These are phyloP conservation scores for Heliconius hewitsoni DNA, from an alignment of 1,140 invertebrate species.

Conservation along the genomic window DNA sequence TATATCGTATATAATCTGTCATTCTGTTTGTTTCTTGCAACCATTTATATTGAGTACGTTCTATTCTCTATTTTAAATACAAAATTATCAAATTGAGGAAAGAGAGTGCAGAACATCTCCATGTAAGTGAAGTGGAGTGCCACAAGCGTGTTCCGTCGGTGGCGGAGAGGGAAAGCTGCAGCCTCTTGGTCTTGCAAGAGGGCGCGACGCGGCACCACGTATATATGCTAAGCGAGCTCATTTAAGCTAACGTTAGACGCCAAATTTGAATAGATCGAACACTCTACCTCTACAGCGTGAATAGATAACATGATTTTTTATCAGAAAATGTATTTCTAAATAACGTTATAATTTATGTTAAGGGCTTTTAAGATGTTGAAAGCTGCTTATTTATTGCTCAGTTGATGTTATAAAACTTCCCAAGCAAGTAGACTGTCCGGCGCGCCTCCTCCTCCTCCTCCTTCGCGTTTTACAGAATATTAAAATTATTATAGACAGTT, in stretches of 20 bases:
- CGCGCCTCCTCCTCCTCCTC: neutral
- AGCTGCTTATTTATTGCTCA: neutral
- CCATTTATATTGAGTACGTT: too few relatives aligned
- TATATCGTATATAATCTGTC: too few relatives aligned
- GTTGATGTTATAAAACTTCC: constrained; percentile 6
- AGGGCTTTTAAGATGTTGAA: constrained; percentile 7
- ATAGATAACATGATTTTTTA: neutral
- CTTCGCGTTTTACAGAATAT: neutral
- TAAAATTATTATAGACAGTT: neutral
- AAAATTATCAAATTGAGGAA: too few relatives aligned
- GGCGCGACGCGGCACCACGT: too few relatives aligned
- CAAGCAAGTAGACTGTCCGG: neutral
- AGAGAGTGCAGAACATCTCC: too few relatives aligned
- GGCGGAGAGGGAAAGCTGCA: too few relatives aligned
- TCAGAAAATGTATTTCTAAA: neutral
- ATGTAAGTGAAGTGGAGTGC: too few relatives aligned
- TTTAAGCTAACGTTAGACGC: neutral
- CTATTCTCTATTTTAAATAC: too few relatives aligned
- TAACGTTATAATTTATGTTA: constrained; percentile 6
- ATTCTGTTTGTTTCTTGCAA: too few relatives aligned
- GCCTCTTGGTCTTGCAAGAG: too few relatives aligned
- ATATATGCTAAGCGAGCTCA: neutral
- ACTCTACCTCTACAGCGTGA: neutral
- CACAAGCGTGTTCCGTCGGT: too few relatives aligned
- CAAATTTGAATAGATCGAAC: neutral